These are phyloP conservation scores for Orcinus orca DNA, from an alignment of 2,113 vertebrate genomes.

Conservation along the genomic window DNA sequence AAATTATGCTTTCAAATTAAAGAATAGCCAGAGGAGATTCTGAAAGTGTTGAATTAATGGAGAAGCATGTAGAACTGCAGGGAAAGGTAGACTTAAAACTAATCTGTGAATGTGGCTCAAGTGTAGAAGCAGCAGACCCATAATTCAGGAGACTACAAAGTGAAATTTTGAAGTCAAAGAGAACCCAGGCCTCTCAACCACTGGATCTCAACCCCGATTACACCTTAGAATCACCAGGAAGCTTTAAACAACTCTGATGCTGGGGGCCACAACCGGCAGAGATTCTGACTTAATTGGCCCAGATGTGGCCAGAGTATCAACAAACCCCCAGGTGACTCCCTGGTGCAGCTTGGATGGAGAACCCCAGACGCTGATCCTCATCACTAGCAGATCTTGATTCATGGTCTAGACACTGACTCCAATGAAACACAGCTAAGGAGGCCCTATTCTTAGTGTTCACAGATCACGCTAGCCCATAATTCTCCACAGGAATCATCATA, in stretches of 20 bases:
- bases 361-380: not conserved
- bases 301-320: not conserved
- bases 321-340: not conserved
- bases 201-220: not conserved
- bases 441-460: not conserved
- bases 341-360: not conserved
- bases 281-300: not conserved
- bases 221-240: not conserved
- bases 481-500: not conserved
- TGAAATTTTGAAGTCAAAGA: not conserved
- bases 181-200: not conserved
- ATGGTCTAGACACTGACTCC: not conserved
- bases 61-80: not conserved
- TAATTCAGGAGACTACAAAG: not conserved
- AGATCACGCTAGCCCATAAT: not conserved
- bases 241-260: not conserved
- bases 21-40: not conserved
- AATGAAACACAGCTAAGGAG: not conserved
- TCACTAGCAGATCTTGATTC: not conserved
- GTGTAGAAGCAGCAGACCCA: not conserved
- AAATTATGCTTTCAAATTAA: not conserved
- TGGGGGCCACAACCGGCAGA: too few species aligned
- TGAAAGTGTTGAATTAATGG: not conserved
- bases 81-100: not conserved
- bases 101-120: not conserved